These are phyloP conservation scores for Drosophila picticornis DNA, from an alignment of 2,888 invertebrate genomes.

Conservation along the genomic window DNA sequence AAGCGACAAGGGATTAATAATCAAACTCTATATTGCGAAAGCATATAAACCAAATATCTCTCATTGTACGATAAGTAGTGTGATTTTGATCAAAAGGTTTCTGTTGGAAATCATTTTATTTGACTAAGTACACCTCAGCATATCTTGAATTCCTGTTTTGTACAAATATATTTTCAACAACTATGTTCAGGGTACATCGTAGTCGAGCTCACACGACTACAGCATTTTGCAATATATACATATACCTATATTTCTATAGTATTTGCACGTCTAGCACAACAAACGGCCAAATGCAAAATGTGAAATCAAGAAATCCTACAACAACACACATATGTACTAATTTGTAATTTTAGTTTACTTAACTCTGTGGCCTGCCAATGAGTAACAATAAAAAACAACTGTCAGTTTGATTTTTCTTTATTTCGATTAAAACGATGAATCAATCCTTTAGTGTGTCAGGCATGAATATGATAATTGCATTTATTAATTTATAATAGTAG, in stretches of 20 bases:
- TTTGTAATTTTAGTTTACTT: background rate
- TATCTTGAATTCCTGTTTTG: too few relatives aligned
- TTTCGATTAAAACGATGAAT: constrained; percentile 13
- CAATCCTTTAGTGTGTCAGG: background rate
- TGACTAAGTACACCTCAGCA: too few relatives aligned
- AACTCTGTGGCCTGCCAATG: constrained; percentile 8
- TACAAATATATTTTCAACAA: too few relatives aligned
- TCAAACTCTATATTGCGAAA: constrained; percentile 4
- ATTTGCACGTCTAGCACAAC: constrained; percentile 22
- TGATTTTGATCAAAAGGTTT: background rate
- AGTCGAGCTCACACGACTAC: background rate
- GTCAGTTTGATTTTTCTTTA: background rate
- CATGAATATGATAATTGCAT: background rate
- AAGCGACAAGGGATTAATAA: constrained; percentile 32
- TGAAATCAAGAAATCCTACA: constrained; percentile 14
- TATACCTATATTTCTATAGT: background rate
- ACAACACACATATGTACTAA: constrained; percentile 6
- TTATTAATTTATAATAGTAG: background rate
- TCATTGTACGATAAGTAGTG: background rate
- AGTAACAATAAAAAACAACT: constrained; percentile 32
- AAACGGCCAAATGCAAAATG: constrained; percentile 22
- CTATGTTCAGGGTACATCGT: too few relatives aligned
- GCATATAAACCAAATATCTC: constrained; percentile 10
- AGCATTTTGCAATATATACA: background rate
- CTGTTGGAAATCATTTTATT: background rate